A percentile compares a stretch with the other conserved stretches of the same genome.
Evolutionary conservation across 2,888 invertebrate genomes (phyloP).

Genomic region (Scaptomyza flava): DNA sequence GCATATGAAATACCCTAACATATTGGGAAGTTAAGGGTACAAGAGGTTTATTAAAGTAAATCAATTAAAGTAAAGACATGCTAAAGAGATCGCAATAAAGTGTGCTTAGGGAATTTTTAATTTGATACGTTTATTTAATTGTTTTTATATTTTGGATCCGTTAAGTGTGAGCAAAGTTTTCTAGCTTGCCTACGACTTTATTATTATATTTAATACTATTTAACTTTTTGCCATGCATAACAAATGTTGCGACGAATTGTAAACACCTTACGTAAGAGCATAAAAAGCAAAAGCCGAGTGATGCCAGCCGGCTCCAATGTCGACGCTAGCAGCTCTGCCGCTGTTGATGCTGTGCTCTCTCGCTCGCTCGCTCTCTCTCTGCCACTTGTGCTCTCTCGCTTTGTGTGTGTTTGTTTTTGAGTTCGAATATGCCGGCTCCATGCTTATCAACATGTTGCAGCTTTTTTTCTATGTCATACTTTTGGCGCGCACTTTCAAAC

Average conservation of each 20-base stretch:
- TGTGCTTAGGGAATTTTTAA: no score
- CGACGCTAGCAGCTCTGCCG: slow-evolving; percentile 40
- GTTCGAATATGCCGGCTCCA: slow-evolving; percentile 47
- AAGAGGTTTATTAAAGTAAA: background rate
- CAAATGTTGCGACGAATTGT: background rate
- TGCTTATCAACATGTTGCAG: slow-evolving; percentile 56
- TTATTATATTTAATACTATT: no score
- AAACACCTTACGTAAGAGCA: slow-evolving; percentile 26
- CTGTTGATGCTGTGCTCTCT: slow-evolving; percentile 47
- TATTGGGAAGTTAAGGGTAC: background rate
- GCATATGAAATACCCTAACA: slow-evolving; percentile 36
- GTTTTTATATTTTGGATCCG: no score
- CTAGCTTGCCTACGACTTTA: no score
- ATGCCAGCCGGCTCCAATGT: slow-evolving; percentile 58
- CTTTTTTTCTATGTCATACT: slow-evolving; percentile 20
- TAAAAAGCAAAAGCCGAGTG: slow-evolving; percentile 55
- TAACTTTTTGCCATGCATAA: background rate
- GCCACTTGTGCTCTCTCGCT: slow-evolving; percentile 11
- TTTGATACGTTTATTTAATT: no score
- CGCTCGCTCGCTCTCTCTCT: slow-evolving; percentile 14
- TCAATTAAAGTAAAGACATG: background rate
- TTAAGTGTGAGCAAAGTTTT: no score
- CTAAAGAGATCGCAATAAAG: no score
- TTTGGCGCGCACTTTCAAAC: slow-evolving; percentile 56
- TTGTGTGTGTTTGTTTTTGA: slow-evolving; percentile 38